Evolutionary conservation across 2,113 vertebrate genomes (phyloP).

Genomic region (Gorsachius goisagi): DNA sequence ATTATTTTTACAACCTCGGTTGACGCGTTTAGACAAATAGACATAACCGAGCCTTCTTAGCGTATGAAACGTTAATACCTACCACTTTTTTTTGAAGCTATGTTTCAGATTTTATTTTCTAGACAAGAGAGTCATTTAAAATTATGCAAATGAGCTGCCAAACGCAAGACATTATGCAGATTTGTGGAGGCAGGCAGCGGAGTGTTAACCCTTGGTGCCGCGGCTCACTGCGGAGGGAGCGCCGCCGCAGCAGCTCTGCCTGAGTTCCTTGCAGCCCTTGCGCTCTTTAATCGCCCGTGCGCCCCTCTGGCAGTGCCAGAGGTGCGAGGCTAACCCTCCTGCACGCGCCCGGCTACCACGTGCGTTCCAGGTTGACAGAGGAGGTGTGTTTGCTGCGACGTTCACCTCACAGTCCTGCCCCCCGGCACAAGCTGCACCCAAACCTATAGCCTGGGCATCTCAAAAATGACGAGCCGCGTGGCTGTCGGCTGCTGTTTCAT

Average conservation of each 20-base stretch:
- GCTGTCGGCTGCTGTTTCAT: neutral
- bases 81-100: neutral
- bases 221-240: accelerated
- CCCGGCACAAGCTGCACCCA: neutral
- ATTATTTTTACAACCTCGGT: neutral
- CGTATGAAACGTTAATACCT: neutral
- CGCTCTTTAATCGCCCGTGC: accelerated
- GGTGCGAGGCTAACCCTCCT: neutral
- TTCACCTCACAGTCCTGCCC: neutral
- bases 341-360: neutral
- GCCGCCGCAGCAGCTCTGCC: accelerated
- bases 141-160: slow-evolving; percentile 48
- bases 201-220: slow-evolving; percentile 22
- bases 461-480: neutral
- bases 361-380: neutral
- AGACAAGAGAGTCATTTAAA: slow-evolving; percentile 52
- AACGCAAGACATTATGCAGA: slow-evolving; percentile 20
- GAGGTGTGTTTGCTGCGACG: neutral
- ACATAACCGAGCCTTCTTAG: neutral
- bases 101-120: slow-evolving; percentile 10
- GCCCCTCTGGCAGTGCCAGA: neutral
- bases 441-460: neutral
- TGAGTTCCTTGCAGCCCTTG: neutral
- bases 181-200: slow-evolving; percentile 19
- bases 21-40: neutral